These are phyloP conservation scores for Sandelia bainsii DNA, from an alignment of 2,797 vertebrate species.

Conservation along the genomic window DNA sequence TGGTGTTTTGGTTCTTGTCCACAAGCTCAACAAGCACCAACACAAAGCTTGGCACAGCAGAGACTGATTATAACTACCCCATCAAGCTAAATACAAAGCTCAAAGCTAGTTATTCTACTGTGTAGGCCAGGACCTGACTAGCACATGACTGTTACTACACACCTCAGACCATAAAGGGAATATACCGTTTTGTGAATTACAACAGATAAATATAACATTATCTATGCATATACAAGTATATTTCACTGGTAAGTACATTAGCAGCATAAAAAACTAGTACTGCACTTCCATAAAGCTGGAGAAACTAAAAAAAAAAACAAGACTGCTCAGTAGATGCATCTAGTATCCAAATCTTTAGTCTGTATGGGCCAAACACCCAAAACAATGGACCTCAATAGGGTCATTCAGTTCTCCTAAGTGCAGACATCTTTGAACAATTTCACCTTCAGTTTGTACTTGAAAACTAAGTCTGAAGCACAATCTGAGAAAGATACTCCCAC, in stretches of 20 bases:
- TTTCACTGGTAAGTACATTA: neutral
- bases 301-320: no score
- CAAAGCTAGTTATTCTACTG: neutral
- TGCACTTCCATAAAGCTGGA: neutral
- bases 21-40: no score
- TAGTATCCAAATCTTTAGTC: no score
- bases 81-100: neutral
- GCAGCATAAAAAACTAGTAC: neutral
- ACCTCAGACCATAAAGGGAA: neutral
- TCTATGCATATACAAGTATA: neutral
- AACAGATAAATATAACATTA: neutral
- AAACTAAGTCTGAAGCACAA: no score
- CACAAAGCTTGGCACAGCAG: no score
- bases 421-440: no score
- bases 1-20: no score
- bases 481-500: no score
- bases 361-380: no score
- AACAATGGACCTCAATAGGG: no score
- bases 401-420: no score
- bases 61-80: neutral
- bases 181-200: neutral
- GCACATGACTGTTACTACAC: neutral
- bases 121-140: neutral
- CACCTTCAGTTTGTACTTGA: no score
- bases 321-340: neutral